phyloP scores from a whole-genome alignment of 2,113 vertebrate genomes.

The Rhegmatorhina hoffmannsi region DNA sequence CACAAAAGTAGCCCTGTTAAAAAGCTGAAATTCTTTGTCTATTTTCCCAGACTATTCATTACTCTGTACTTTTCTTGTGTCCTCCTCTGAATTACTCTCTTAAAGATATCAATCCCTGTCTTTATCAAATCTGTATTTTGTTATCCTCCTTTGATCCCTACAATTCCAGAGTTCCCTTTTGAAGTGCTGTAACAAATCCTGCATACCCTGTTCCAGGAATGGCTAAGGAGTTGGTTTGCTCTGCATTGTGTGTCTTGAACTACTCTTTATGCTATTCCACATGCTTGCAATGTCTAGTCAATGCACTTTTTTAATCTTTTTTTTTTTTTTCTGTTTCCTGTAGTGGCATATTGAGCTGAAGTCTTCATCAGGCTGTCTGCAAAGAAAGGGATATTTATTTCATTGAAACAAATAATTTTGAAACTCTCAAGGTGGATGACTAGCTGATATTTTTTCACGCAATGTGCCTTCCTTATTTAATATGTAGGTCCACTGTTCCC shows the following conservation, averaged over 20 bases:
- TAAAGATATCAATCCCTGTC: neutral
- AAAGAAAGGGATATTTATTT: neutral
- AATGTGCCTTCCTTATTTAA: neutral
- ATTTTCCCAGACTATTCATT: neutral
- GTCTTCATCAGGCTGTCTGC: neutral
- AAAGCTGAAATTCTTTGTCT: neutral
- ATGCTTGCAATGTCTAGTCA: neutral
- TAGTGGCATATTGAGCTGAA: neutral
- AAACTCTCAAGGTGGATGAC: neutral
- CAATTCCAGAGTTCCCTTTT: conserved; percentile 10
- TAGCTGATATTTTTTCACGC: neutral
- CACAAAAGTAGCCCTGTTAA: neutral
- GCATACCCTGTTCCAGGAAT: neutral
- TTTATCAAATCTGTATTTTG: conserved; percentile 36
- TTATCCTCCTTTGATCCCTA: conserved; percentile 1
- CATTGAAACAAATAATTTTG: neutral
- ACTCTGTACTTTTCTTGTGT: neutral
- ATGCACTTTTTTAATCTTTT: neutral
- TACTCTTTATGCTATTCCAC: conserved; percentile 2
- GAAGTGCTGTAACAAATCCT: neutral
- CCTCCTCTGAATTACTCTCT: neutral
- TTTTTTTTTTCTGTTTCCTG: neutral
- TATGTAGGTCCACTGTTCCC: neutral
- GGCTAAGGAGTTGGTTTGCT: neutral
- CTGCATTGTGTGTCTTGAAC: neutral